Conservation (phyloP, 1,140 invertebrate genomes). For the Cotesia vestalis region DNA sequence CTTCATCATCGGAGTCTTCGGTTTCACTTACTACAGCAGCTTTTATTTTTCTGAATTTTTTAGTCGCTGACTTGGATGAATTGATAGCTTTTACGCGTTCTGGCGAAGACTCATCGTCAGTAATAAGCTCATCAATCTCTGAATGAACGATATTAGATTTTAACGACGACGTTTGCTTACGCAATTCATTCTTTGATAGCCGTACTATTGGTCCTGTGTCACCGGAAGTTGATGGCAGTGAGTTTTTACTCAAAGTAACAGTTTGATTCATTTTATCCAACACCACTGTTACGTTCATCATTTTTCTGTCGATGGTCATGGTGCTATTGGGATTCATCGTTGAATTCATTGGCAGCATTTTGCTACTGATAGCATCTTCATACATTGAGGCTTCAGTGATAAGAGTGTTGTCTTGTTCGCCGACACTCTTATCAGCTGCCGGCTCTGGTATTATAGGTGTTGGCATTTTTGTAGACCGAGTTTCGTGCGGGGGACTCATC, state of each 20-base stretch:
- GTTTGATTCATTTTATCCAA: slow-evolving; percentile 55
- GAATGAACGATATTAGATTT: slow-evolving; percentile 34
- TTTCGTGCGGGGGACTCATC: no score
- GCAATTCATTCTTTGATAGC: slow-evolving; percentile 14
- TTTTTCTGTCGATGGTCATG: slow-evolving; percentile 45
- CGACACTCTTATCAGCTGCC: no score
- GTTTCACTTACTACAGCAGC: no score
- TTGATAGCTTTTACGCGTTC: neutral
- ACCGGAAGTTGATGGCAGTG: neutral
- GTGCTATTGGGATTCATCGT: slow-evolving; percentile 56
- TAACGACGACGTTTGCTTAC: slow-evolving; percentile 28
- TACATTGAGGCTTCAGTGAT: slow-evolving; percentile 57
- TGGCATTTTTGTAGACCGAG: no score
- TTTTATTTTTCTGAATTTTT: no score
- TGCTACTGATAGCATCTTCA: slow-evolving; percentile 59
- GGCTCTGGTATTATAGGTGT: no score
- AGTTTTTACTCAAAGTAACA: slow-evolving; percentile 42
- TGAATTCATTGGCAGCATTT: slow-evolving; percentile 57
- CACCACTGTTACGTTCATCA: slow-evolving; percentile 53
- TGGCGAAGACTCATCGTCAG: slow-evolving; percentile 61
- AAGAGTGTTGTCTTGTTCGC: slow-evolving; percentile 35
- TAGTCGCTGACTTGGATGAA: no score
- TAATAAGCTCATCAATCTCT: slow-evolving; percentile 52
- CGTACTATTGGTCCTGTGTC: neutral
- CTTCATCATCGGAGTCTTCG: slow-evolving; percentile 48